These are phyloP conservation scores for Dermochelys coriacea DNA, from an alignment of 2,797 vertebrate species.

Conservation along the genomic window DNA sequence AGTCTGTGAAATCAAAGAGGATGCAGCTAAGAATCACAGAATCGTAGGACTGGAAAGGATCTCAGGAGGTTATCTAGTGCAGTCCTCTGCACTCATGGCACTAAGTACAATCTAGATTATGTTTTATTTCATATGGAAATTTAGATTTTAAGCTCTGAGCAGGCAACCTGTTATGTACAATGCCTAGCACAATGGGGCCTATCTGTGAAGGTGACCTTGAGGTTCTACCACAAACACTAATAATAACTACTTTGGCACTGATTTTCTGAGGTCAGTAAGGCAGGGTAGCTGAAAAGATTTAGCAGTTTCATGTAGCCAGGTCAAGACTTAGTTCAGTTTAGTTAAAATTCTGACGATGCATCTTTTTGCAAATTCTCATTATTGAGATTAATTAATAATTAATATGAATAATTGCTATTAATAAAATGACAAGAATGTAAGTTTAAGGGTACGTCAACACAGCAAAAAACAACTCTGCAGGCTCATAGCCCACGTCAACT, in stretches of 20 bases:
- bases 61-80: too few relatives aligned
- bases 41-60: too few relatives aligned
- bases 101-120: not conserved
- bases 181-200: accelerated
- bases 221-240: not conserved
- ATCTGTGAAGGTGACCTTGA: not conserved
- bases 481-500: not conserved
- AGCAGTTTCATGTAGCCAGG: not conserved
- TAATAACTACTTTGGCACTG: not conserved
- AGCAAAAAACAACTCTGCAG: not conserved
- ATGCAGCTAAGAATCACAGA: not conserved
- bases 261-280: not conserved
- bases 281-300: not conserved
- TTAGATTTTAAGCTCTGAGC: not conserved
- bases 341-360: not conserved
- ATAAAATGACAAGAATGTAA: not conserved
- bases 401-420: not conserved
- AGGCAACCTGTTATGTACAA: not conserved
- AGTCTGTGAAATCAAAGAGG: not conserved
- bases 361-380: not conserved
- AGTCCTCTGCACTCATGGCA: too few relatives aligned
- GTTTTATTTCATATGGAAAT: not conserved
- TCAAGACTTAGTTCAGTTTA: not conserved
- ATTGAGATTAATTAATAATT: not conserved
- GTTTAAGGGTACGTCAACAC: not conserved